A percentile compares a stretch with the other conserved stretches of the same genome.
Conservation (phyloP, 2,888 invertebrate species). For the Nomada fabriciana region DNA sequence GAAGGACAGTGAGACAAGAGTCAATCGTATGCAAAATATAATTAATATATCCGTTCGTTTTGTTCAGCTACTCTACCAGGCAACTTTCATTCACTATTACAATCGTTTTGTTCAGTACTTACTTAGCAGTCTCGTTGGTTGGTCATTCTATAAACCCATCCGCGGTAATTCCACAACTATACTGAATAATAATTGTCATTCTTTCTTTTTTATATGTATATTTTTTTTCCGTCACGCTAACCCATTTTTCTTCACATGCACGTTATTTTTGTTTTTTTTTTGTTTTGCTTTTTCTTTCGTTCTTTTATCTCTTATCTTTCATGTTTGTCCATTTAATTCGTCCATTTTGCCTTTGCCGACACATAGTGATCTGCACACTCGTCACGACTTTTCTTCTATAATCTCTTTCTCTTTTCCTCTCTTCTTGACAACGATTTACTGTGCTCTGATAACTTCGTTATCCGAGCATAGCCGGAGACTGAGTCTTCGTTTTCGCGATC, state of each 20-base stretch:
- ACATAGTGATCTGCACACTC: constrained; percentile 7
- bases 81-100: constrained; percentile 79
- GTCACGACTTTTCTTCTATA: constrained; percentile 6
- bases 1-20: constrained; percentile 58
- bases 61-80: constrained; percentile 77
- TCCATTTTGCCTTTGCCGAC: background rate
- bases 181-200: constrained; percentile 31
- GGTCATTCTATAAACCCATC: constrained; percentile 60
- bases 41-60: constrained; percentile 53
- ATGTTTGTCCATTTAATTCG: background rate
- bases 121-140: constrained; percentile 67
- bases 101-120: constrained; percentile 76
- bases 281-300: background rate
- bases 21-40: constrained; percentile 56
- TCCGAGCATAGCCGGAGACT: constrained; percentile 7
- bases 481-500: constrained; percentile 13
- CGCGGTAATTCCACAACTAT: constrained; percentile 55
- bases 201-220: background rate
- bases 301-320: background rate
- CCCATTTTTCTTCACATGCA: constrained; percentile 10
- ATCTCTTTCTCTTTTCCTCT: constrained; percentile 7
- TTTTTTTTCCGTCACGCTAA: constrained; percentile 7
- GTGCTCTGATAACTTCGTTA: constrained; percentile 18
- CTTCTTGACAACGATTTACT: constrained; percentile 26
- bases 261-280: background rate